Base-by-base conservation (phyloP, 2,888 invertebrate species). In the Vesta saturnalis region DNA sequence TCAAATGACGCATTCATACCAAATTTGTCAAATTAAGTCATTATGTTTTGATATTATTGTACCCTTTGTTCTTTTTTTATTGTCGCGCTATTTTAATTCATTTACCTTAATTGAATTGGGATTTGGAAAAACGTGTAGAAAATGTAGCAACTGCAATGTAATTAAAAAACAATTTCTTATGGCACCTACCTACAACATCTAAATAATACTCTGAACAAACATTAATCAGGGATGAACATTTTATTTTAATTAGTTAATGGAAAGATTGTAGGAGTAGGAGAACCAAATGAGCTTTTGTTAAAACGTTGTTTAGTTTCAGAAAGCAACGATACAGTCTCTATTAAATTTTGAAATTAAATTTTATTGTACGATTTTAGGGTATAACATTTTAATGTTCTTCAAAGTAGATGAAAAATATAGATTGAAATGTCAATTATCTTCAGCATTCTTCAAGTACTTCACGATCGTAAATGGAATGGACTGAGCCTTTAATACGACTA, bases 181-280 rank as follows among this genome's bases (percentile, higher is more conserved):
- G 39, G 60, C 59, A 21, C 52, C 18, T 23, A n/a, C n/a, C n/a
- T n/a, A n/a, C n/a, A 19, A 49, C 14, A 60, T 59, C 60, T 65
- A 65, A 64, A 65, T 60, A 46, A 65, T 65, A 55, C 60, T 14
- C 54, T 39, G 43, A 55, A 60, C 63, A 59, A 63, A 69, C 74
- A 75, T 76, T 77, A 79, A 79, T 79, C 77, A 73, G 71, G 73
- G 74, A 73, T 75, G 76, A 78, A 77, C 74, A 76, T 73, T 77
- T 77, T 74, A 75, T 76, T 77, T 77, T 78, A 80, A 80, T 80
- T 78, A 77, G 77, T 78, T 80, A 80, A 80, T 80, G 80, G 80
- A 79, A 60, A 15, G 60, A 64, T 59, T 64, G 59, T 57, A 35
- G 39, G 56, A 52, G 46, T 56, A 59, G 55, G 63, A 61, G 59